Evolutionary conservation across 64 coral and sea anemone genomes (phyloP).

Genomic region (Montipora cactus): DNA sequence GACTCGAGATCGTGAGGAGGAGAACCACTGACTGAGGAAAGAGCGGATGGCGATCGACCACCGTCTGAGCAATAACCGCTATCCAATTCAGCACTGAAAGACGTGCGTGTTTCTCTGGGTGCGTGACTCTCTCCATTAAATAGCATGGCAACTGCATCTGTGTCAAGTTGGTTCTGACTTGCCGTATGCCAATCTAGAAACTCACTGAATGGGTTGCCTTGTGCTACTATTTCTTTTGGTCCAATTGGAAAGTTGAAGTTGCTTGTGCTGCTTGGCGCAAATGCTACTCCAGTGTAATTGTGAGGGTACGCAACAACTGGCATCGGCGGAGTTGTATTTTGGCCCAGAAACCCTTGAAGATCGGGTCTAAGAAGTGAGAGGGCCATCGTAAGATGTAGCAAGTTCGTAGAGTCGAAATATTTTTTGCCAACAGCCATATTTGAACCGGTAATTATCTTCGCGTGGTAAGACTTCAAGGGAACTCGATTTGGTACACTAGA

Average conservation of each 20-base stretch:
- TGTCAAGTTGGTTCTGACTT: conserved; percentile 35
- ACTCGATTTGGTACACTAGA: too few species aligned
- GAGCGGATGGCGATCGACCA: conserved; percentile 52
- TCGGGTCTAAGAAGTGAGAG: conserved; percentile 81
- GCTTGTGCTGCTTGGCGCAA: conserved; percentile 44
- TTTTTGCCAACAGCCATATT: conserved; percentile 81
- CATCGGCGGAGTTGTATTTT: conserved; percentile 54
- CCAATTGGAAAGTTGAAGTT: conserved; percentile 30
- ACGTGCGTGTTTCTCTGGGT: conserved; percentile 1
- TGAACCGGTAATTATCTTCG: too few species aligned
- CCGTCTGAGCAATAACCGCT: conserved; percentile 93
- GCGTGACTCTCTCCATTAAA: conserved; percentile 48
- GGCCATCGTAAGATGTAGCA: conserved; percentile 62
- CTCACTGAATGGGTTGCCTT: conserved; percentile 40
- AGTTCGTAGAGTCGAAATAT: conserved; percentile 36
- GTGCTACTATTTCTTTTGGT: conserved; percentile 28
- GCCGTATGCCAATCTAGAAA: conserved; percentile 63
- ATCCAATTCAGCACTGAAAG: conserved; percentile 64
- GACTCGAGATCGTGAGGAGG: conserved; percentile 42
- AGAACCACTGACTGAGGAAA: conserved; percentile 47
- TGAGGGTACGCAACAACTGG: conserved; percentile 32
- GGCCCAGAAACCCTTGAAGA: conserved; percentile 56
- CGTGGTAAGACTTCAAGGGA: background rate
- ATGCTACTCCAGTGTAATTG: conserved; percentile 55
- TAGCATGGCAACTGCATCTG: conserved; percentile 56